phyloP scores from a whole-genome alignment of 2,113 vertebrate genomes.

The Salvator merianae region DNA sequence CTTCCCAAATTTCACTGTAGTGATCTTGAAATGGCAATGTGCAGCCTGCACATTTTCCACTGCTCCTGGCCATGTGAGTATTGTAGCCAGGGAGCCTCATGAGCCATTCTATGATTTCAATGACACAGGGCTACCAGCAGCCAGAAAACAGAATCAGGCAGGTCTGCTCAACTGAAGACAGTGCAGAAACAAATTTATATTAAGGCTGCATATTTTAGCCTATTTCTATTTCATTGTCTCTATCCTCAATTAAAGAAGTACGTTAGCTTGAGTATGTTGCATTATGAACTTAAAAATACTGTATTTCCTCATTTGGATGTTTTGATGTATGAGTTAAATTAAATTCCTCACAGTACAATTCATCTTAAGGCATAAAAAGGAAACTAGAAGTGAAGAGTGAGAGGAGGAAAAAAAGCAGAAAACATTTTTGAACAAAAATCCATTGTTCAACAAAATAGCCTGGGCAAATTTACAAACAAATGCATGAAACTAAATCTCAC shows the following conservation, averaged over 20 bases:
- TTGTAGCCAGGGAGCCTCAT: too few relatives aligned
- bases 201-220: neutral
- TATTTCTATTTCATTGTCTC: neutral
- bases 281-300: slow-evolving; percentile 27
- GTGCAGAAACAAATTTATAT: too few relatives aligned
- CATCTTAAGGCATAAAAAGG: slow-evolving; percentile 62
- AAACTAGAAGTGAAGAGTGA: slow-evolving; percentile 53
- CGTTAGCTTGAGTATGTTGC: neutral
- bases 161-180: too few relatives aligned
- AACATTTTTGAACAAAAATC: slow-evolving; percentile 50
- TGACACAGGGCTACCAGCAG: too few relatives aligned
- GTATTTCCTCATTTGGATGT: slow-evolving; percentile 57
- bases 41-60: too few relatives aligned
- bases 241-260: neutral
- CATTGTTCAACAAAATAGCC: slow-evolving; percentile 65
- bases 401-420: slow-evolving; percentile 52
- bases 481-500: slow-evolving; percentile 3
- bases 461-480: slow-evolving; percentile 59
- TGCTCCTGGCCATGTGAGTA: too few relatives aligned
- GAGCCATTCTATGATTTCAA: too few relatives aligned
- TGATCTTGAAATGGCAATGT: too few relatives aligned
- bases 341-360: slow-evolving; percentile 60
- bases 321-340: slow-evolving; percentile 69
- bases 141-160: too few relatives aligned
- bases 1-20: too few relatives aligned